phyloP scores from a whole-genome alignment of 2,797 vertebrate genomes.

The Allobates femoralis region DNA sequence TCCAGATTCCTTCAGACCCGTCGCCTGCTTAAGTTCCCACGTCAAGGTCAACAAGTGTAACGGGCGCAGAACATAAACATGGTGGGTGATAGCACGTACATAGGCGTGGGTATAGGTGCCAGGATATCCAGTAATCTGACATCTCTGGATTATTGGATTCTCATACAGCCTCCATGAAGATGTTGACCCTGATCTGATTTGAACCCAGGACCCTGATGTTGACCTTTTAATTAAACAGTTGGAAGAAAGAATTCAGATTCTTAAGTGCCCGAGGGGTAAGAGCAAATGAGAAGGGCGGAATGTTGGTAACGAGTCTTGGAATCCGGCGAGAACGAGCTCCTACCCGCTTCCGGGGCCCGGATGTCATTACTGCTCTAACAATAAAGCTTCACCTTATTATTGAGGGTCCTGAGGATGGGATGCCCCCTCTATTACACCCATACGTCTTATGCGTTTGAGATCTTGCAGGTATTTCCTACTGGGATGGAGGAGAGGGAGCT shows the following conservation, averaged over 20 bases:
- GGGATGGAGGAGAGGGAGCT: background rate
- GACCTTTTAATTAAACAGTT: background rate
- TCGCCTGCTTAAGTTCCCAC: background rate
- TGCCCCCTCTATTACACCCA: too few relatives aligned
- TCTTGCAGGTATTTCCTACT: background rate
- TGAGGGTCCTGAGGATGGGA: too few relatives aligned
- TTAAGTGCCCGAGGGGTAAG: background rate
- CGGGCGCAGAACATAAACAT: background rate
- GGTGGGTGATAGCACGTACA: background rate
- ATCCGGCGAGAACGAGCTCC: slow-evolving; percentile 1
- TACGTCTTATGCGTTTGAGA: background rate
- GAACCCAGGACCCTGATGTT: background rate
- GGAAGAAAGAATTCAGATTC: background rate
- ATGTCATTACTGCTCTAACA: background rate
- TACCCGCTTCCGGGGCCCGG: background rate
- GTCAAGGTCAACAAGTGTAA: slow-evolving; percentile 34
- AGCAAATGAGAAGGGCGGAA: background rate
- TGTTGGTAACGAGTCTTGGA: background rate
- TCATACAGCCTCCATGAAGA: background rate
- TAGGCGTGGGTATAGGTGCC: background rate
- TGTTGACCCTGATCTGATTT: background rate
- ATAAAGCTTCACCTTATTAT: background rate
- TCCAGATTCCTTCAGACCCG: background rate
- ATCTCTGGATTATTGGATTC: background rate
- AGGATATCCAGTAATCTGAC: background rate